A percentile compares a stretch with the other conserved stretches of the same genome.
phyloP scores from a whole-genome alignment of 2,797 vertebrate species.

The Molothrus aeneus region DNA sequence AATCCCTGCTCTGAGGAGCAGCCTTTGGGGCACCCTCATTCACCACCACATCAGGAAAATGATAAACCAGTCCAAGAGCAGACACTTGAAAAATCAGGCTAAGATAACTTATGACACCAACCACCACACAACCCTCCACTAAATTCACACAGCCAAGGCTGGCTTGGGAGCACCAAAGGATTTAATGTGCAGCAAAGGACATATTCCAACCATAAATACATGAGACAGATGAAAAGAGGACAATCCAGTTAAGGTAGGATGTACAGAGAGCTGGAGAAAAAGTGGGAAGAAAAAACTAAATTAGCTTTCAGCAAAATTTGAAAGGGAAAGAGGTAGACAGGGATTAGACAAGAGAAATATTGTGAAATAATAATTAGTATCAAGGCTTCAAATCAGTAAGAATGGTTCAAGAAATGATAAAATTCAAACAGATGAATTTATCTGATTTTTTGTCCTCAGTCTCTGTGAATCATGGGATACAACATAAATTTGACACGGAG shows the following conservation, averaged over 20 bases:
- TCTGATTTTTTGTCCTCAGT: neutral
- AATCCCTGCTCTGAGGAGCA: neutral
- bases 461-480: neutral
- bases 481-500: neutral
- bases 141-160: constrained; percentile 27
- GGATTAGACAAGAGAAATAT: neutral
- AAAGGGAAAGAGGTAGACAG: neutral
- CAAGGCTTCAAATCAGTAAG: neutral
- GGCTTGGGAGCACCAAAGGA: constrained; percentile 18
- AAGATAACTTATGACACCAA: neutral
- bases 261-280: neutral
- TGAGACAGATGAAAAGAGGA: neutral
- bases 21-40: neutral
- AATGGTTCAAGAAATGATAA: neutral
- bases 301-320: neutral
- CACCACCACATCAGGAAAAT: neutral
- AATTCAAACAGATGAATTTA: neutral
- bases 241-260: neutral
- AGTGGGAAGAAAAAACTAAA: neutral
- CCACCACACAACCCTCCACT: neutral
- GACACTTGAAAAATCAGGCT: neutral
- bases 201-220: constrained; percentile 22
- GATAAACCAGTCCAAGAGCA: neutral
- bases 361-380: neutral
- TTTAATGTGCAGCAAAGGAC: constrained; percentile 35